Conservation (phyloP, 2,797 vertebrate species). For the Phoxinus dragarum region DNA sequence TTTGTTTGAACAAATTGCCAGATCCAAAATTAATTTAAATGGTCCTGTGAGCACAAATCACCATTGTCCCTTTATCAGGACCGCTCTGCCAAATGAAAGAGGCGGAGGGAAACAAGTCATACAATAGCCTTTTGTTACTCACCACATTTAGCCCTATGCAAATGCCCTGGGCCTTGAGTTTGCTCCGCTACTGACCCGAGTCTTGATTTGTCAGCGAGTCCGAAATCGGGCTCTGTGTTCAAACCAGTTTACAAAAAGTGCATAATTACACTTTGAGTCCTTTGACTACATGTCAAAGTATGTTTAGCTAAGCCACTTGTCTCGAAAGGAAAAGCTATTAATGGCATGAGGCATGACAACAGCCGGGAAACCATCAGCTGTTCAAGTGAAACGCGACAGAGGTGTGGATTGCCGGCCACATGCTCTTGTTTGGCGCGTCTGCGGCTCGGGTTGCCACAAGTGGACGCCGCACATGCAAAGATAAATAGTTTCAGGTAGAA, state of each 20-base stretch:
- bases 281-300: constrained; percentile 28
- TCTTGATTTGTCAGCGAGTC: constrained; percentile 49
- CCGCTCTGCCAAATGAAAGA: constrained; percentile 37
- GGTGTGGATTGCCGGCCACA: constrained; percentile 48
- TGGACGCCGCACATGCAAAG: constrained; percentile 45
- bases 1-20: background rate
- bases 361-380: constrained; percentile 42
- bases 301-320: constrained; percentile 9
- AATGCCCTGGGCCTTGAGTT: constrained; percentile 44
- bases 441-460: constrained; percentile 58
- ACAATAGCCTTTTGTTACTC: constrained; percentile 52
- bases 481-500: constrained; percentile 39
- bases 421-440: constrained; percentile 39
- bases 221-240: background rate
- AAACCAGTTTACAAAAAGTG: background rate
- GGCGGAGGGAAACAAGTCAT: constrained; percentile 32
- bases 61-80: constrained; percentile 46
- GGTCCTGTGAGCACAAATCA: constrained; percentile 38
- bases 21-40: background rate
- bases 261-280: background rate
- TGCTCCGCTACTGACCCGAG: constrained; percentile 39
- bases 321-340: constrained; percentile 56
- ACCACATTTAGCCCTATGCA: constrained; percentile 51
- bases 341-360: constrained; percentile 52
- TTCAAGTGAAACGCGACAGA: constrained; percentile 45